Evolutionary conservation across 2,113 vertebrate species (phyloP).

Genomic region (Epinephelus fuscoguttatus): DNA sequence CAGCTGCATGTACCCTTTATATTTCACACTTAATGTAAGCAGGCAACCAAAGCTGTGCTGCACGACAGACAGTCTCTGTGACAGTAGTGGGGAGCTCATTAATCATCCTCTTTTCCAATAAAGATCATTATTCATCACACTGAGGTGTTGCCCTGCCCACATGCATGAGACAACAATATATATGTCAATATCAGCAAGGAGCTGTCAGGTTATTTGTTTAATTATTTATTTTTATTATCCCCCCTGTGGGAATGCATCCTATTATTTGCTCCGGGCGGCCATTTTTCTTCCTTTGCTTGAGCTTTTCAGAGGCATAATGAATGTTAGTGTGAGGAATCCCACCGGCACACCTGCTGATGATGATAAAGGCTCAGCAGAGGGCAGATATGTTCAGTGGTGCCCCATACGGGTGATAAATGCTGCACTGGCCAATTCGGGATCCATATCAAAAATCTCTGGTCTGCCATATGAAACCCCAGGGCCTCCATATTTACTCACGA

Average conservation of each 20-base stretch:
- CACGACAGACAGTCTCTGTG: not conserved
- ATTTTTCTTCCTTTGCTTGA: constrained; percentile 67
- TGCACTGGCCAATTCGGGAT: constrained; percentile 16
- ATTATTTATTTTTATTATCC: constrained; percentile 56
- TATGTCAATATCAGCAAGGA: constrained; percentile 58
- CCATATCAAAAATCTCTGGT: constrained; percentile 17
- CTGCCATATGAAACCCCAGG: not conserved
- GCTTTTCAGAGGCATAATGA: constrained; percentile 62
- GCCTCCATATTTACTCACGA: not conserved
- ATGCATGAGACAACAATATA: constrained; percentile 58
- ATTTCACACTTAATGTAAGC: constrained; percentile 37
- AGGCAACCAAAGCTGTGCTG: not conserved
- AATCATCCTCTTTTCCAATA: constrained; percentile 68
- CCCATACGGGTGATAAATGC: constrained; percentile 27
- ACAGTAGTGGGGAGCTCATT: constrained; percentile 48
- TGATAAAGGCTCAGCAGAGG: constrained; percentile 63
- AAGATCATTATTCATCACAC: constrained; percentile 65
- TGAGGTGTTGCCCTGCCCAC: constrained; percentile 23
- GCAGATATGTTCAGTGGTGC: constrained; percentile 29
- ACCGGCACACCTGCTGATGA: constrained; percentile 60
- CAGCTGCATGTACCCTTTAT: constrained; percentile 37
- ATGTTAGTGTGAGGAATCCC: constrained; percentile 51
- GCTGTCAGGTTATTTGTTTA: constrained; percentile 54
- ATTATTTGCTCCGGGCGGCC: constrained; percentile 51
- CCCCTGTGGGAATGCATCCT: constrained; percentile 40